A percentile compares a stretch with the other conserved stretches of the same genome.
Conservation (phyloP, 2,888 invertebrate species). For the Caenorhabditis sinica region DNA sequence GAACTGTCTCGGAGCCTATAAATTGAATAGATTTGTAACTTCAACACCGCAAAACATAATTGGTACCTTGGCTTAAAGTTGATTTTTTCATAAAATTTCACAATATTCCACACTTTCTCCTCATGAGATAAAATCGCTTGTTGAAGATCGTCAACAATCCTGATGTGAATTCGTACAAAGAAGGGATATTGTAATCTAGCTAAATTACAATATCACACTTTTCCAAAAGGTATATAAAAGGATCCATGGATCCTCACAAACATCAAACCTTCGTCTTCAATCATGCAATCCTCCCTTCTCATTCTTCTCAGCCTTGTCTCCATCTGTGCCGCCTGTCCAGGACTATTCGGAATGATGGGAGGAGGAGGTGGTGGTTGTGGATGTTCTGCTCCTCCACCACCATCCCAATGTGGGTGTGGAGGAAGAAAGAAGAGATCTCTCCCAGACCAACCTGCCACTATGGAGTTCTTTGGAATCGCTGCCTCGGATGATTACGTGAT, state of each 20-base stretch:
- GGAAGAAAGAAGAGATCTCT: conserved; percentile 60
- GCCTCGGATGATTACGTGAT: conserved; percentile 26
- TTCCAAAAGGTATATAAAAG: neutral
- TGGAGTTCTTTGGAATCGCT: conserved; percentile 53
- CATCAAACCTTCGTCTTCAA: conserved; percentile 4
- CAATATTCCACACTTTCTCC: neutral
- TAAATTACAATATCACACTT: neutral
- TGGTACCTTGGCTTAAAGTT: too few species aligned
- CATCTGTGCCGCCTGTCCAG: conserved; percentile 56
- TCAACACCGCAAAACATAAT: too few species aligned
- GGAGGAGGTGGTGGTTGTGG: conserved; percentile 65
- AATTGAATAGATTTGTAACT: too few species aligned
- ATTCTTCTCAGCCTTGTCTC: conserved; percentile 50
- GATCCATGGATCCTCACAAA: neutral
- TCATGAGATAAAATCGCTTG: neutral
- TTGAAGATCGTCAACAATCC: neutral
- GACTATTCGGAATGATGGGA: conserved; percentile 57
- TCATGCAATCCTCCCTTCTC: conserved; percentile 46
- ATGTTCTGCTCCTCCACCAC: conserved; percentile 66
- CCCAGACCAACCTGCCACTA: conserved; percentile 27
- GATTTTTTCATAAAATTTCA: neutral
- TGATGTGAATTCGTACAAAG: neutral
- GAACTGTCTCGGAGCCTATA: too few species aligned
- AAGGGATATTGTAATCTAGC: neutral
- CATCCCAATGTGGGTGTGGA: conserved; percentile 64